phyloP scores from a whole-genome alignment of 2,888 invertebrate species.

The Harpalus rufipes region DNA sequence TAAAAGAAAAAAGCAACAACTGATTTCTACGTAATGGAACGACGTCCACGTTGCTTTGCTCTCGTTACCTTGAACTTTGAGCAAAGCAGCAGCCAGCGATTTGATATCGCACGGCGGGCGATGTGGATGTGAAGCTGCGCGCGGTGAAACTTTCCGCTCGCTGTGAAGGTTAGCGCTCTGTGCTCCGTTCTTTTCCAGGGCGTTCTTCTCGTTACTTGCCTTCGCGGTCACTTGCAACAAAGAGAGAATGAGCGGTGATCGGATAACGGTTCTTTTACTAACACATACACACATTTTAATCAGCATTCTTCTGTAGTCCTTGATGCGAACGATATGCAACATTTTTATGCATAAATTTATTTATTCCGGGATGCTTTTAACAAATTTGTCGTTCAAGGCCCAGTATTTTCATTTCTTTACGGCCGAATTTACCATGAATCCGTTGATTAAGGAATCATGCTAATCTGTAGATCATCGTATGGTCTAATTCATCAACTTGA shows the following conservation, averaged over 20 bases:
- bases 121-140: not conserved
- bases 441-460: no score
- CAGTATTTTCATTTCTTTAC: no score
- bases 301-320: constrained; percentile 12
- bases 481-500: no score
- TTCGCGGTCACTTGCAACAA: constrained; percentile 29
- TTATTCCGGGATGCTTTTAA: not conserved
- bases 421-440: no score
- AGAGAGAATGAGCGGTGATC: constrained; percentile 40
- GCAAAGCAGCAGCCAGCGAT: constrained; percentile 42
- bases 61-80: constrained; percentile 59
- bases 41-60: constrained; percentile 7
- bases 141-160: constrained; percentile 44
- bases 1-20: not conserved
- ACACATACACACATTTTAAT: constrained; percentile 19
- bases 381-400: not conserved
- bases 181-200: constrained; percentile 38
- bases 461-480: no score
- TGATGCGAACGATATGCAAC: not conserved
- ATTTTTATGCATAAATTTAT: not conserved
- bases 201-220: constrained; percentile 23
- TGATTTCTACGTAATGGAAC: not conserved
- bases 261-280: constrained; percentile 47
- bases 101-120: constrained; percentile 36
- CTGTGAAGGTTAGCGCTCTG: constrained; percentile 18